phyloP scores from a whole-genome alignment of 2,797 vertebrate genomes.

The Chromobotia macracanthus region DNA sequence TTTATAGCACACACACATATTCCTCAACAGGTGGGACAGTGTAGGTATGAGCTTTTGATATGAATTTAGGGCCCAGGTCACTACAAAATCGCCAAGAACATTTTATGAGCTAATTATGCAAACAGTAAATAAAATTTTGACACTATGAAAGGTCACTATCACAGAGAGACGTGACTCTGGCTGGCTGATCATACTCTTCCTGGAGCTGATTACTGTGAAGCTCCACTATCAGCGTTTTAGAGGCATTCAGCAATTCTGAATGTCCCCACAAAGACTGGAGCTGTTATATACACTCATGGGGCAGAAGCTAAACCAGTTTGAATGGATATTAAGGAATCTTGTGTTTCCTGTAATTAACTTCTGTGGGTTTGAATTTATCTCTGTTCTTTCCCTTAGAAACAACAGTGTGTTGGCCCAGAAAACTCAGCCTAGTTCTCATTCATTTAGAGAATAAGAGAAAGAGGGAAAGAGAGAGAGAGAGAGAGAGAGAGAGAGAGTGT shows the following conservation, averaged over 20 bases:
- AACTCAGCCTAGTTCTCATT: slow-evolving; percentile 45
- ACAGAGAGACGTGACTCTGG: slow-evolving; percentile 14
- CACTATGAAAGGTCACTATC: slow-evolving; percentile 48
- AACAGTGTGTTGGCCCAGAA: slow-evolving; percentile 54
- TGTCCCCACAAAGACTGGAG: slow-evolving; percentile 1
- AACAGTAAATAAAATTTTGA: slow-evolving; percentile 39
- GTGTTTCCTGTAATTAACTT: slow-evolving; percentile 15
- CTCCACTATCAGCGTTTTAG: slow-evolving; percentile 6
- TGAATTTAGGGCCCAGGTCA: slow-evolving; percentile 41
- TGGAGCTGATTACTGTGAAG: background rate
- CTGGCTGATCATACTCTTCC: slow-evolving; percentile 7
- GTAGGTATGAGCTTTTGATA: slow-evolving; percentile 32
- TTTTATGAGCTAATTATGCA: slow-evolving; percentile 53
- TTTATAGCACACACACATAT: slow-evolving; percentile 10
- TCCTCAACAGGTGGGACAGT: slow-evolving; percentile 19
- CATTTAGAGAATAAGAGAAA: no score
- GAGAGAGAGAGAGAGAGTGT: no score
- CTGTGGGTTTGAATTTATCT: slow-evolving; percentile 6
- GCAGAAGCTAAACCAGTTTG: slow-evolving; percentile 27
- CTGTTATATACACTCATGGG: slow-evolving; percentile 2
- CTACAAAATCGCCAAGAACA: slow-evolving; percentile 7
- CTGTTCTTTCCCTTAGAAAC: no score
- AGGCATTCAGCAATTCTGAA: background rate
- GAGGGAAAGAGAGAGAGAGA: no score
- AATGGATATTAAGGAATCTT: slow-evolving; percentile 43